These are phyloP conservation scores for Latheticus oryzae DNA, from an alignment of 2,888 invertebrate species.

Conservation along the genomic window DNA sequence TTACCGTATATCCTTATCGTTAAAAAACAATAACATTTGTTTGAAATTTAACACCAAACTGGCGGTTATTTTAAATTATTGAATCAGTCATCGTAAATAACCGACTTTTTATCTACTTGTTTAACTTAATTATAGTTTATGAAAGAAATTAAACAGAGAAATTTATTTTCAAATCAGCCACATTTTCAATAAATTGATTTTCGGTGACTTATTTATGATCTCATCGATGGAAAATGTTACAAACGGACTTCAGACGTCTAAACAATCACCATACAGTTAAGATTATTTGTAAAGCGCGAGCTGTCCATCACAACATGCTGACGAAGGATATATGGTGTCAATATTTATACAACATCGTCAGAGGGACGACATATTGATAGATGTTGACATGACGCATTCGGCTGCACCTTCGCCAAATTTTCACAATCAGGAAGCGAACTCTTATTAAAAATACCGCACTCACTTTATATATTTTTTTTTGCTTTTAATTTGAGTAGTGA, in stretches of 20 bases:
- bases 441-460: not conserved
- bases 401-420: slow-evolving; percentile 19
- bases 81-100: slow-evolving; percentile 57
- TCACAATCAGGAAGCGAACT: slow-evolving; percentile 1
- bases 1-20: slow-evolving; percentile 25
- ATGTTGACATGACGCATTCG: slow-evolving; percentile 50
- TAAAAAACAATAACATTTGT: slow-evolving; percentile 21
- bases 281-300: slow-evolving; percentile 55
- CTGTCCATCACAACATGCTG: slow-evolving; percentile 55
- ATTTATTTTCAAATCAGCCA: slow-evolving; percentile 57
- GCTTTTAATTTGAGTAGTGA: not conserved
- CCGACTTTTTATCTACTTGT: slow-evolving; percentile 56
- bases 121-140: slow-evolving; percentile 59
- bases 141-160: slow-evolving; percentile 55
- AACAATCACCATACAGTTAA: slow-evolving; percentile 46
- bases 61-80: slow-evolving; percentile 40
- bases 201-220: slow-evolving; percentile 56
- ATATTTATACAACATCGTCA: slow-evolving; percentile 61
- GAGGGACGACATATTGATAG: slow-evolving; percentile 62
- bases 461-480: slow-evolving; percentile 1
- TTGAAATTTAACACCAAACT: slow-evolving; percentile 26
- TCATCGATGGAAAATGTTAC: slow-evolving; percentile 54
- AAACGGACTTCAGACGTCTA: slow-evolving; percentile 47
- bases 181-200: slow-evolving; percentile 54
- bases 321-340: slow-evolving; percentile 65